Conservation (phyloP, 2,888 invertebrate genomes). For the Tachystola acroxantha region DNA sequence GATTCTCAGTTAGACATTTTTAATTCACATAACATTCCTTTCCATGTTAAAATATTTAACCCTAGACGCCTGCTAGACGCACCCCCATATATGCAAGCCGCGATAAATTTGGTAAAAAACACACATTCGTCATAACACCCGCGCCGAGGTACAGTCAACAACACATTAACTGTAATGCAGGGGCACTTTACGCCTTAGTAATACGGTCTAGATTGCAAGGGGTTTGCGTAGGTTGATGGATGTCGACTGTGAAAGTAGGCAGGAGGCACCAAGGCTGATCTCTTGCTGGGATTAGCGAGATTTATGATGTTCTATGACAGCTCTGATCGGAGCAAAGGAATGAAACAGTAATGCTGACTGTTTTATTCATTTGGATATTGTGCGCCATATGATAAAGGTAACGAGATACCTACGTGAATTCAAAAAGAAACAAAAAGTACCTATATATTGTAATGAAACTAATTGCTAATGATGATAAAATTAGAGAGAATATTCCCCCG, state of each 20-base stretch:
- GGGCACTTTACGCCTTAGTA: neutral
- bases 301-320: conserved; percentile 50
- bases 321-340: conserved; percentile 30
- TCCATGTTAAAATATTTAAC: neutral
- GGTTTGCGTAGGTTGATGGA: neutral
- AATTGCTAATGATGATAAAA: no score
- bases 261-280: conserved; percentile 53
- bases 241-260: no score
- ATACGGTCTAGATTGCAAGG: neutral
- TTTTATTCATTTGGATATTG: conserved; percentile 11
- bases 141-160: no score
- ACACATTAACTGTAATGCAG: neutral
- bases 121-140: conserved; percentile 58
- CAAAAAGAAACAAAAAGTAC: no score
- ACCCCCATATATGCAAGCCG: conserved; percentile 10
- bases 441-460: no score
- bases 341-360: conserved; percentile 10
- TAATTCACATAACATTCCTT: no score
- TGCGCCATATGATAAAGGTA: no score
- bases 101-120: conserved; percentile 53
- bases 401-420: no score
- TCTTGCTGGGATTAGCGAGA: conserved; percentile 53
- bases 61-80: neutral
- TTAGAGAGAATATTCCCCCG: no score
- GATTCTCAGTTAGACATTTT: no score